phyloP scores from a whole-genome alignment of 1,140 invertebrate species.

The Nomia melanderi region DNA sequence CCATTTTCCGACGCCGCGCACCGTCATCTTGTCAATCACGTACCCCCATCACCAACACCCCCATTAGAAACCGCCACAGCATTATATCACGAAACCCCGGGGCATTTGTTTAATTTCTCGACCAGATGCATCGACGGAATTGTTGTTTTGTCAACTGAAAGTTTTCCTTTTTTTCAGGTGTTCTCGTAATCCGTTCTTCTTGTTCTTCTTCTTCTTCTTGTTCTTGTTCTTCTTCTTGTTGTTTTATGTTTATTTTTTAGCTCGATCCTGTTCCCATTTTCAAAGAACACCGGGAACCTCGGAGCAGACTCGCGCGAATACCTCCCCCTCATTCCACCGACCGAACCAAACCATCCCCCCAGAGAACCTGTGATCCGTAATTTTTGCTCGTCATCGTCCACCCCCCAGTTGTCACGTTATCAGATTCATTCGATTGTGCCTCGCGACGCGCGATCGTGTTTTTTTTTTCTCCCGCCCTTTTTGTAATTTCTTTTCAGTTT shows the following conservation, averaged over 20 bases:
- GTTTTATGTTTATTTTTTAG: constrained; percentile 35
- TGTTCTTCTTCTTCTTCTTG: too few species aligned
- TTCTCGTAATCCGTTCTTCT: constrained; percentile 41
- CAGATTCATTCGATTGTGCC: too few species aligned
- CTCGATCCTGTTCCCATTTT: constrained; percentile 49
- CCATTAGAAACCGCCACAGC: neutral
- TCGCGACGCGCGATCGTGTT: too few species aligned
- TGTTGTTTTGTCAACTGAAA: constrained; percentile 29
- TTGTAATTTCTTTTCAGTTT: constrained; percentile 42
- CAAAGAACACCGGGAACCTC: constrained; percentile 44
- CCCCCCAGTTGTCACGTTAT: too few species aligned
- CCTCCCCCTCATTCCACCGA: too few species aligned
- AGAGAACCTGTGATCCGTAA: too few species aligned
- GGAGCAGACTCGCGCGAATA: constrained; percentile 18
- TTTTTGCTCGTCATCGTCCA: too few species aligned
- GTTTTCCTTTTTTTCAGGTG: constrained; percentile 61
- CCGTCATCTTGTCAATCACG: neutral
- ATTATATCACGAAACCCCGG: too few species aligned
- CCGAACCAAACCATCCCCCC: too few species aligned
- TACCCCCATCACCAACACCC: neutral
- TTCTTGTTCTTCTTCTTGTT: too few species aligned
- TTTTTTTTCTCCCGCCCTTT: constrained; percentile 1
- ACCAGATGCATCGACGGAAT: too few species aligned
- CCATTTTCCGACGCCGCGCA: constrained; percentile 11
- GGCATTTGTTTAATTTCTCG: too few species aligned